A percentile compares a stretch with the other conserved stretches of the same genome.
Conservation (phyloP, 2,797 vertebrate species). For the Hippopotamyrus pictus region DNA sequence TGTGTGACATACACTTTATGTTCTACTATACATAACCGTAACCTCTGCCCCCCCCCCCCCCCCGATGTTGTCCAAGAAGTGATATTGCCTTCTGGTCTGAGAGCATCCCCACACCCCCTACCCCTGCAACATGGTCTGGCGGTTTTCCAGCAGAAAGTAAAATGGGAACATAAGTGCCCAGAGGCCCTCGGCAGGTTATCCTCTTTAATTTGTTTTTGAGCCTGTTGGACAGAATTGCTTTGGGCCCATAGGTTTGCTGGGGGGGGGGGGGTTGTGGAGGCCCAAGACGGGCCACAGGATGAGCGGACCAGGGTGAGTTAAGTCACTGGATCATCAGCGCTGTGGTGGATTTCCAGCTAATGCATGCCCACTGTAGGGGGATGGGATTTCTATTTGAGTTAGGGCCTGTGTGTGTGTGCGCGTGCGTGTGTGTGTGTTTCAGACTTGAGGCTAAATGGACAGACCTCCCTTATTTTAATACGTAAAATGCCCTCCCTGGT, state of each 20-base stretch:
- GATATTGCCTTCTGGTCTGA: neutral
- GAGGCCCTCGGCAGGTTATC: slow-evolving; percentile 44
- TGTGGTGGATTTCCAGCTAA: neutral
- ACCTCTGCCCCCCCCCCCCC: neutral
- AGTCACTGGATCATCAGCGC: neutral
- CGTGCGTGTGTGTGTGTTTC: neutral
- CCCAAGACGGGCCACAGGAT: neutral
- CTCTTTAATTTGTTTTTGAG: slow-evolving; percentile 59
- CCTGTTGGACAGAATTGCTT: slow-evolving; percentile 59
- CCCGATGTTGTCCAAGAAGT: neutral
- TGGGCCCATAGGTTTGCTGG: slow-evolving; percentile 41
- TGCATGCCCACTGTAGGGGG: neutral
- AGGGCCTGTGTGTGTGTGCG: neutral
- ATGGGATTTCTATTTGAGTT: neutral
- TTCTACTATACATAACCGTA: neutral
- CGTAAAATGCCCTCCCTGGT: neutral
- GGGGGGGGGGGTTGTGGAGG: neutral
- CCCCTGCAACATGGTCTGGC: neutral
- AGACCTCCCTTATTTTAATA: neutral
- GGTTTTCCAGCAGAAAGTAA: neutral
- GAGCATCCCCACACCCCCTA: neutral
- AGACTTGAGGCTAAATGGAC: neutral
- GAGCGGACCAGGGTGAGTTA: slow-evolving; percentile 1
- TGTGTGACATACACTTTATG: neutral
- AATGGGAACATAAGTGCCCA: neutral